Conservation (phyloP, 1,140 invertebrate species). For the Caerostris extrusa region DNA sequence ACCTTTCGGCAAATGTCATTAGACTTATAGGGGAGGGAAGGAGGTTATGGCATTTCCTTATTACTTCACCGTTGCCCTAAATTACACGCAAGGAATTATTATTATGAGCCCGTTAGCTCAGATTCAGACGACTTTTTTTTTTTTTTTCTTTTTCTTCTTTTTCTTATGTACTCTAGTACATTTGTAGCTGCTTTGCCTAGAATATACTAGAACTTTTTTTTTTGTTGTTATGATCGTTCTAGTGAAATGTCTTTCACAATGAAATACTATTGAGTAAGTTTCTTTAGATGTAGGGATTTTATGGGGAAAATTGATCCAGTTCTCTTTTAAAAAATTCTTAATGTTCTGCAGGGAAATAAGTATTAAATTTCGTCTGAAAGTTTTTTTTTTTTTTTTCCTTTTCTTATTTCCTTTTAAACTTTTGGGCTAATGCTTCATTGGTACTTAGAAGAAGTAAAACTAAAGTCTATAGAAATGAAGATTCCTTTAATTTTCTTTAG, state of each 20-base stretch:
- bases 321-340: background rate
- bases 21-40: conserved; percentile 19
- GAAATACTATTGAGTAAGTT: conserved; percentile 44
- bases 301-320: conserved; percentile 16
- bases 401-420: background rate
- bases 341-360: conserved; percentile 11
- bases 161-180: background rate
- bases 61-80: conserved; percentile 35
- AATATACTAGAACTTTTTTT: background rate
- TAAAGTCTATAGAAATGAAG: background rate
- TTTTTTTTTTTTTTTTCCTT: background rate
- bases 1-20: conserved; percentile 54
- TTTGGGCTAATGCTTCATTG: conserved; percentile 6
- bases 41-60: conserved; percentile 49
- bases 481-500: conserved; percentile 22
- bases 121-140: background rate
- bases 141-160: background rate
- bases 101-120: conserved; percentile 58
- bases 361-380: background rate
- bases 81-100: conserved; percentile 58
- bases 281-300: conserved; percentile 54
- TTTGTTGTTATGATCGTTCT: conserved; percentile 45
- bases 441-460: background rate
- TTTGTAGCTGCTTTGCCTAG: conserved; percentile 56
- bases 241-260: conserved; percentile 49